These are phyloP conservation scores for Procavia capensis DNA, from an alignment of 2,113 vertebrate genomes.

Conservation along the genomic window DNA sequence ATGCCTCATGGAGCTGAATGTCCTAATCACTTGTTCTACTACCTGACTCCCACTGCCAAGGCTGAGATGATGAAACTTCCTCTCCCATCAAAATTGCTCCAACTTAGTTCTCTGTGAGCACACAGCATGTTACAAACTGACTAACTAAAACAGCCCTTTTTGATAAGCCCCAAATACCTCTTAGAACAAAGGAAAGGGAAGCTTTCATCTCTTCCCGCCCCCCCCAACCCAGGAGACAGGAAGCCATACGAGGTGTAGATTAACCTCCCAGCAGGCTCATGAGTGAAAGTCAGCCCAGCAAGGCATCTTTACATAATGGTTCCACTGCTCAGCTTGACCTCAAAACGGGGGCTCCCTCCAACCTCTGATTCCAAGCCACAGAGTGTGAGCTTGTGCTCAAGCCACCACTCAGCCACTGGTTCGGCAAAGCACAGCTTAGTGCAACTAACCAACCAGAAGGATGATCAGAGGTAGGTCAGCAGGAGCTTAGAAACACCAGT, in stretches of 20 bases:
- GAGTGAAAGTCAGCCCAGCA: neutral
- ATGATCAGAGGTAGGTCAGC: neutral
- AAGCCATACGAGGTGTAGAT: neutral
- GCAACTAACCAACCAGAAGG: neutral
- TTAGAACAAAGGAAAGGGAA: neutral
- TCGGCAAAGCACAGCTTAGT: neutral
- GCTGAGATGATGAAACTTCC: neutral
- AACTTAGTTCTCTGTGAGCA: neutral
- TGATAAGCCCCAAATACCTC: neutral
- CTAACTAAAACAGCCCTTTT: neutral
- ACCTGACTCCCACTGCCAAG: neutral
- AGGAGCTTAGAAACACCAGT: fast-evolving
- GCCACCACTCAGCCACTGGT: neutral
- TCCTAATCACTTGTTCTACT: neutral
- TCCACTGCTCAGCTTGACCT: neutral
- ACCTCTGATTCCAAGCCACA: neutral
- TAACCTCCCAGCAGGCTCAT: neutral
- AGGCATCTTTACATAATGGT: neutral
- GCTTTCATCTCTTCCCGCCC: neutral
- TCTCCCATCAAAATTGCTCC: neutral
- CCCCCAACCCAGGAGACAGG: neutral
- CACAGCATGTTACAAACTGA: neutral
- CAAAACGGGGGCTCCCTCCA: neutral
- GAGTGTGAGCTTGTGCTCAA: neutral
- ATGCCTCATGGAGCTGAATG: neutral